Conservation (phyloP, 2,113 vertebrate species). For the Eudyptes chrysolophus region DNA sequence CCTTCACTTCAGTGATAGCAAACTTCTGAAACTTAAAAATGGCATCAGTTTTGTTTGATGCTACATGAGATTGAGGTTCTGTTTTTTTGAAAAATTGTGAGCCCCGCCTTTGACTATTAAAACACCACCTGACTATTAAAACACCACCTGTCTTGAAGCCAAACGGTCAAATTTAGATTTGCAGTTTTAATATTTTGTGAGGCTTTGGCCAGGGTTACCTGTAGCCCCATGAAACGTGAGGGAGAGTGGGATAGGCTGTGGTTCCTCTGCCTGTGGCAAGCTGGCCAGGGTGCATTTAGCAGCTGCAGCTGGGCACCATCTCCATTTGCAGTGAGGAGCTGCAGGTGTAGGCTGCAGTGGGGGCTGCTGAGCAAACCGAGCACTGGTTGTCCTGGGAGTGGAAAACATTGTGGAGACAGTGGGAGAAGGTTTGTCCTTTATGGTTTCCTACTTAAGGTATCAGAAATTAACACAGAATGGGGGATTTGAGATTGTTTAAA, state of each 20-base stretch:
- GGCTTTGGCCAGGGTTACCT: neutral
- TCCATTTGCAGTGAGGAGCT: neutral
- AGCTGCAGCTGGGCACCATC: neutral
- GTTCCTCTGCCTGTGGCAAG: neutral
- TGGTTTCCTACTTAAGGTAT: neutral
- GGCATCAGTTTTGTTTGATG: neutral
- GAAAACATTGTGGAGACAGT: rapidly evolving
- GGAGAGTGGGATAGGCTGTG: neutral
- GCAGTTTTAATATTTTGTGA: neutral
- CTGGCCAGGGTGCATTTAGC: neutral
- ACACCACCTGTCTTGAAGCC: neutral
- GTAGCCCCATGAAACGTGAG: rapidly evolving
- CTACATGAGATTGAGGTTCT: neutral
- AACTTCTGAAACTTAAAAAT: neutral
- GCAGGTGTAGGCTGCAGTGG: neutral
- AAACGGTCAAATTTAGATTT: neutral
- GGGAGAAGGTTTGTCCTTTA: neutral
- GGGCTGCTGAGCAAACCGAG: rapidly evolving
- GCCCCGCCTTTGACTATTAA: neutral
- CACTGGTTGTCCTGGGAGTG: neutral
- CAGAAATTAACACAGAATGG: neutral
- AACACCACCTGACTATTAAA: neutral
- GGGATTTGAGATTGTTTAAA: neutral
- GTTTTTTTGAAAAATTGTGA: neutral
- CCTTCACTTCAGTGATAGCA: neutral